Evolutionary conservation across 2,113 vertebrate species (phyloP).

Genomic region (Protobothrops flavoviridis): DNA sequence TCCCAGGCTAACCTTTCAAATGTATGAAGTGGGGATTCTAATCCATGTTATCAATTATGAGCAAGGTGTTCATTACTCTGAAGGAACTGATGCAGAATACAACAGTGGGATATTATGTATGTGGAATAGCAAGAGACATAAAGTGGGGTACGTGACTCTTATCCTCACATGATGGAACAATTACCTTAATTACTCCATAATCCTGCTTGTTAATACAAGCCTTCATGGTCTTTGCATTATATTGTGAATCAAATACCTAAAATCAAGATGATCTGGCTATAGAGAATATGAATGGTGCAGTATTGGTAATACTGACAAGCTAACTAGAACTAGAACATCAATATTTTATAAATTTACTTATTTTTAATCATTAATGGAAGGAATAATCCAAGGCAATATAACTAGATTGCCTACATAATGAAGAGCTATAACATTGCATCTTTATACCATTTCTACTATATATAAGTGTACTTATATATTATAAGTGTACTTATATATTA

Average conservation of each 20-base stretch:
- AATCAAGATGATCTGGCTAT: conserved; percentile 1
- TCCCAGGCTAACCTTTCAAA: background rate
- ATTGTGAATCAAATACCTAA: conserved; percentile 27
- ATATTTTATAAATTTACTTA: background rate
- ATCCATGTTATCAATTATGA: background rate
- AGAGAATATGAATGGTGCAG: conserved; percentile 38
- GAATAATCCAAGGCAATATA: background rate
- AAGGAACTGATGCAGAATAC: conserved; percentile 1
- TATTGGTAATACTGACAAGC: conserved; percentile 30
- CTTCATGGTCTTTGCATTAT: conserved; percentile 21
- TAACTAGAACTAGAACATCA: background rate
- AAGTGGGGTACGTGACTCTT: background rate
- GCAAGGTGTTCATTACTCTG: background rate
- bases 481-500: background rate
- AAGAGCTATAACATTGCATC: background rate
- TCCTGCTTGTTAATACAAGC: conserved; percentile 18
- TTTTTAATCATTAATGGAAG: background rate
- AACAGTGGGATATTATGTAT: background rate
- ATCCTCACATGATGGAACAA: background rate
- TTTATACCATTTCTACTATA: background rate
- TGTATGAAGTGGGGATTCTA: conserved; percentile 10
- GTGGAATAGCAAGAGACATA: background rate
- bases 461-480: background rate
- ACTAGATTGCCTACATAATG: background rate
- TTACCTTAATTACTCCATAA: background rate